A percentile compares a stretch with the other conserved stretches of the same genome.
phyloP scores from a whole-genome alignment of 2,797 vertebrate genomes.

The Hippocampus kuda region DNA sequence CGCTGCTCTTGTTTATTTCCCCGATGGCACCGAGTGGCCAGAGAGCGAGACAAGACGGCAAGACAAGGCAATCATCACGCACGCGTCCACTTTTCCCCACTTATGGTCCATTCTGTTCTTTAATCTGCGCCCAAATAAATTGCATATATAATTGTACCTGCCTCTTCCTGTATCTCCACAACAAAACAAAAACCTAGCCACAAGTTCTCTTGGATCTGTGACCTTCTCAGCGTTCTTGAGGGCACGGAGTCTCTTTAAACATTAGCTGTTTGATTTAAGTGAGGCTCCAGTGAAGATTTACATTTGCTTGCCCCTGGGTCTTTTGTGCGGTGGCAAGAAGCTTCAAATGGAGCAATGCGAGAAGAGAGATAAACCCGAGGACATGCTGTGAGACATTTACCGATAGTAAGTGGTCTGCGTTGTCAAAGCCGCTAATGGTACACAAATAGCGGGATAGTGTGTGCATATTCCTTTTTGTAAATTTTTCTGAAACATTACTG shows the following conservation, averaged over 20 bases:
- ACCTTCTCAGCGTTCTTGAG: slow-evolving; percentile 34
- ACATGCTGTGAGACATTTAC: slow-evolving; percentile 21
- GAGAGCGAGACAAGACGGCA: slow-evolving; percentile 12
- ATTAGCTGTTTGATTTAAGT: slow-evolving; percentile 59
- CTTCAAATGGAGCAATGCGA: slow-evolving; percentile 32
- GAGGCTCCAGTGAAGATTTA: slow-evolving; percentile 44
- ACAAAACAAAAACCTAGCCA: slow-evolving; percentile 35
- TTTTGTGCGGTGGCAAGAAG: slow-evolving; percentile 30
- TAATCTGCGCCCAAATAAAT: too few species aligned
- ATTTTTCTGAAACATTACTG: too few species aligned
- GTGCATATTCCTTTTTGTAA: neutral
- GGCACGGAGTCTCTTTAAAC: slow-evolving; percentile 48
- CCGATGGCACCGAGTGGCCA: slow-evolving; percentile 53
- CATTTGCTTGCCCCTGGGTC: slow-evolving; percentile 35
- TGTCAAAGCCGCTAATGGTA: slow-evolving; percentile 35
- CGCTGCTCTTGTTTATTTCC: slow-evolving; percentile 67
- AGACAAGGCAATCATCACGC: slow-evolving; percentile 35
- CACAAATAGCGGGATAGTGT: neutral
- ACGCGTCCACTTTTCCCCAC: slow-evolving; percentile 19
- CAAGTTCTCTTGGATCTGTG: slow-evolving; percentile 32
- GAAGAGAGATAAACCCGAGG: slow-evolving; percentile 33
- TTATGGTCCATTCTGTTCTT: too few species aligned
- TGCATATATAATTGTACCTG: neutral
- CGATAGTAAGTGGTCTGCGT: slow-evolving; percentile 6
- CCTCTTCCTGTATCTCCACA: neutral